Evolutionary conservation across 2,888 invertebrate genomes (phyloP).

Genomic region (Cerastis leucographa): DNA sequence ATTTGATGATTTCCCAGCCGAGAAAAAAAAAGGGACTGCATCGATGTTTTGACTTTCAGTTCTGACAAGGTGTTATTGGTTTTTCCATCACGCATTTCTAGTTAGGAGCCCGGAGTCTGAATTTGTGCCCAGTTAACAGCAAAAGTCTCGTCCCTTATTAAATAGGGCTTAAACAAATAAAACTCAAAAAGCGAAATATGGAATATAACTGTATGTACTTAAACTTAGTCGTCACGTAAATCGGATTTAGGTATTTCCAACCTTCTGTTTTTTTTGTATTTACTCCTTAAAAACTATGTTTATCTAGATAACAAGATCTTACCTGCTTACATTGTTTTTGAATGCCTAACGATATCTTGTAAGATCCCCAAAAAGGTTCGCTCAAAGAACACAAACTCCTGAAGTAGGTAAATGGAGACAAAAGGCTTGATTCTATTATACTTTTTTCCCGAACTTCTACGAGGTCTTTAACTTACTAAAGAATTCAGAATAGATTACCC

Average conservation of each 20-base stretch:
- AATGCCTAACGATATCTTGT: conserved; percentile 14
- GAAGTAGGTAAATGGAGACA: not conserved
- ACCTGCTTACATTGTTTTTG: conserved; percentile 2
- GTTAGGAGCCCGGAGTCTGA: not conserved
- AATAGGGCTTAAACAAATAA: not conserved
- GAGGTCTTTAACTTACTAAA: not conserved
- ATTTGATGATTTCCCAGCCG: no score
- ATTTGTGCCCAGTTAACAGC: not conserved
- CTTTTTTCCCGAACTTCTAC: not conserved
- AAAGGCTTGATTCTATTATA: conserved; percentile 17
- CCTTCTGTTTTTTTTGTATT: not conserved
- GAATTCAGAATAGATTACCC: not conserved
- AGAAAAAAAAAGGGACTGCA: no score
- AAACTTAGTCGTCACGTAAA: not conserved
- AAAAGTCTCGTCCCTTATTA: not conserved
- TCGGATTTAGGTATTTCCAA: not conserved
- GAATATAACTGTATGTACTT: not conserved
- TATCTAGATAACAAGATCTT: not conserved
- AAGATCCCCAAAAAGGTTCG: conserved; percentile 25
- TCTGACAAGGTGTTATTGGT: not conserved
- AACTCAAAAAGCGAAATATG: not conserved
- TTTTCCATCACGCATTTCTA: not conserved
- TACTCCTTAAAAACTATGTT: conserved; percentile 17
- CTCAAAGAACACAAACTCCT: not conserved
- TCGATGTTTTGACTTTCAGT: no score